Conservation (phyloP, 2,888 invertebrate genomes). For the Terebella lapidaria region DNA sequence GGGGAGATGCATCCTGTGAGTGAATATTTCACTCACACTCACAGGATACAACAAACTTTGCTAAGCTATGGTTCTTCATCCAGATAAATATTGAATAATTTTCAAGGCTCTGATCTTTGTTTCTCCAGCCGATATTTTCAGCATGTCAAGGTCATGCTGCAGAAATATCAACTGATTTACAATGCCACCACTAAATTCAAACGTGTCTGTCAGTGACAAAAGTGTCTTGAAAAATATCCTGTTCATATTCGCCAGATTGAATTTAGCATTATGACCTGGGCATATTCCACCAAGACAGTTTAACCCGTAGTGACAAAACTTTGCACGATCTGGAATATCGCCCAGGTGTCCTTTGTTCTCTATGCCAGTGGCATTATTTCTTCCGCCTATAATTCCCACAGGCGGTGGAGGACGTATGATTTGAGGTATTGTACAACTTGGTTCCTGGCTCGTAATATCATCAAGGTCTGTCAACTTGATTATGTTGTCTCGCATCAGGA, state of each 20-base stretch:
- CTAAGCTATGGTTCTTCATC: too few relatives aligned
- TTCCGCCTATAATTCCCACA: too few relatives aligned
- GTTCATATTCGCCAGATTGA: conserved; percentile 20
- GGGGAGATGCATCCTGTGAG: too few relatives aligned
- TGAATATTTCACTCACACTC: too few relatives aligned
- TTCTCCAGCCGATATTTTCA: too few relatives aligned
- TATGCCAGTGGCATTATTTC: background rate
- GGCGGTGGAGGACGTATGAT: too few relatives aligned
- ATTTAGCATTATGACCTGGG: conserved; percentile 20
- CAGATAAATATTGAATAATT: too few relatives aligned
- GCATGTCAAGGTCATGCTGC: background rate
- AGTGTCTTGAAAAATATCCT: conserved; percentile 16
- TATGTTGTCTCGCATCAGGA: conserved; percentile 34
- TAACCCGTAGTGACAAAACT: conserved; percentile 13
- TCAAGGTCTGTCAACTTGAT: conserved; percentile 47
- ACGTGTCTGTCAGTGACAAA: background rate
- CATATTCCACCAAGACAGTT: conserved; percentile 20
- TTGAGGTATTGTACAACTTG: conserved; percentile 8
- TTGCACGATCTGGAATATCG: background rate
- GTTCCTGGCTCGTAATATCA: conserved; percentile 35
- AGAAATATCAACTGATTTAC: background rate
- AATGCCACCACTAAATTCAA: background rate
- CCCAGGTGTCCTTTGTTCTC: background rate
- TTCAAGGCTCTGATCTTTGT: too few relatives aligned
- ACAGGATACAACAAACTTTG: too few relatives aligned